Evolutionary conservation across 2,888 invertebrate genomes (phyloP), one percentile per base, ranked within the genome.

Genomic region (Sphecodes monilicornis): DNA sequence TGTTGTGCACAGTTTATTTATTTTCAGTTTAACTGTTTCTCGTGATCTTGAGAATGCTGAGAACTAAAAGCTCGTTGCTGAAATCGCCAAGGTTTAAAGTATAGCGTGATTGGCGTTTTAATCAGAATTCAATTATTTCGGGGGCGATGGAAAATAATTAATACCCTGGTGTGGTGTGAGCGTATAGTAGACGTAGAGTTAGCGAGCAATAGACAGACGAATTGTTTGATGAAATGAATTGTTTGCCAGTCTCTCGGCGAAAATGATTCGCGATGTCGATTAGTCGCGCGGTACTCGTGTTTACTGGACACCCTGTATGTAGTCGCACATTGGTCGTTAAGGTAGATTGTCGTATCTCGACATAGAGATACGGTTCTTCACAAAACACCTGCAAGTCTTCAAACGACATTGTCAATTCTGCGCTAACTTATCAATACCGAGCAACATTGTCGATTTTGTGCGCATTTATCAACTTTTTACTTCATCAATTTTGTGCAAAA

Each of bases 291-390:
- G 68, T 13, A n/a, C 18, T 39, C n/a, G 6, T n/a, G 32, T 10
- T 66, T 66, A 66, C 32, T 68, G 68, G 73, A 75, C 82, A 82
- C 29, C 68, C 71, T 75, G 39, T 39, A 68, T 68, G 68, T 69
- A 78, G 76, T 82, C 54, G 79, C 84, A 76, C 84, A 83, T 57
- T 83, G 41, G 57, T 78, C 54, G 66, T 79, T 57, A 83, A 83
- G 46, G 22, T 83, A 78, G 75, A 68, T 22, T 73, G 78, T 36
- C 57, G 32, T 78, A 78, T 60, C 60, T 29, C 26, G 64, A 73
- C 83, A 75, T 74, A 83, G 50, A 69, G 73, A 64, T 73, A 68
- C n/a, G 68, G 68, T 68, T 68, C 39, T 68, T 68, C 68, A 68
- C 68, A 39, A 39, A 68, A 68, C 10, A 39, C 68, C 22, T 68